Percentiles rank a stretch among this genome's conserved stretches.
These are phyloP conservation scores for Sminthopsis crassicaudata DNA, from an alignment of 2,113 vertebrate species.

Conservation along the genomic window DNA sequence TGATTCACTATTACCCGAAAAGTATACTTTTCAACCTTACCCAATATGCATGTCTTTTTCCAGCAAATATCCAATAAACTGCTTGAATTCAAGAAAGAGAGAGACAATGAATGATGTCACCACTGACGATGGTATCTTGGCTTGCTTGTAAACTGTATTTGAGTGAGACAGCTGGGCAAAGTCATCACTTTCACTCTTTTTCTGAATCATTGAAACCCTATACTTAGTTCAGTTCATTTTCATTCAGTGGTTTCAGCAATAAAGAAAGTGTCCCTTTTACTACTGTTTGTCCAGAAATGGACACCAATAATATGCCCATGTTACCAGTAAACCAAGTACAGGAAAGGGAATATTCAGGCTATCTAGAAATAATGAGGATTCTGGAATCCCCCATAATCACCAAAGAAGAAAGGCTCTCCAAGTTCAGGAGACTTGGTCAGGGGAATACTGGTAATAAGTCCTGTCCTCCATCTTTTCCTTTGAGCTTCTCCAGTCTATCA, in stretches of 20 bases:
- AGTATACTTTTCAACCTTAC: background rate
- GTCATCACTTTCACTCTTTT: background rate
- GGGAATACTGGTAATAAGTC: background rate
- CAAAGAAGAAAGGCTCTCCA: background rate
- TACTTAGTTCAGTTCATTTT: constrained; percentile 35
- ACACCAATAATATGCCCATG: background rate
- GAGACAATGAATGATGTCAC: background rate
- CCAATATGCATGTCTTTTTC: background rate
- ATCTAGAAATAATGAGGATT: background rate
- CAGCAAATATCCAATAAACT: background rate
- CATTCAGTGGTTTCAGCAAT: constrained; percentile 15
- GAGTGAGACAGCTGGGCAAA: background rate
- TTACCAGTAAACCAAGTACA: background rate
- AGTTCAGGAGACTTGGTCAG: background rate
- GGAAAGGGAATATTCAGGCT: background rate
- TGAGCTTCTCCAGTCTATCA: background rate
- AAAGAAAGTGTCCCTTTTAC: constrained; percentile 15
- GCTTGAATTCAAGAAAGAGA: constrained; percentile 51
- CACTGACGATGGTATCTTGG: background rate
- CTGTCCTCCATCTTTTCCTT: background rate
- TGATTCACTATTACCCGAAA: background rate
- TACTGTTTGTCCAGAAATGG: constrained; percentile 8
- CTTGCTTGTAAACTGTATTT: background rate
- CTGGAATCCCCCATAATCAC: background rate
- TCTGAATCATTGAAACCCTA: no score